Percentiles rank a stretch among this genome's conserved stretches.
These are phyloP conservation scores for Eulemur rubriventer DNA, from an alignment of 2,797 vertebrate species.

Conservation along the genomic window DNA sequence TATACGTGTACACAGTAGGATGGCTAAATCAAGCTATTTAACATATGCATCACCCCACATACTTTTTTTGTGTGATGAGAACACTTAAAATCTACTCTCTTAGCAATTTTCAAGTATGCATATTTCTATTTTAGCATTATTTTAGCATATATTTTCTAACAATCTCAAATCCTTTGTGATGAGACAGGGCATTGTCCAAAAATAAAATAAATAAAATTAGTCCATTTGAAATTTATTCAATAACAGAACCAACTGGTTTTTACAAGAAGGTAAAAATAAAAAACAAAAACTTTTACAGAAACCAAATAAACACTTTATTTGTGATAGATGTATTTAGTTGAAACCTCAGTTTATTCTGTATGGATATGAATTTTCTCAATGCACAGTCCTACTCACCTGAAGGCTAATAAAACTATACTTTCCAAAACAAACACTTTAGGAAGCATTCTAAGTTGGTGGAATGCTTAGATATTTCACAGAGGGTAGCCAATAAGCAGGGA, in stretches of 20 bases:
- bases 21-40: background rate
- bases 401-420: conserved; percentile 28
- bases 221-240: conserved; percentile 10
- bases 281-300: background rate
- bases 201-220: conserved; percentile 33
- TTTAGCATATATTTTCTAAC: conserved; percentile 14
- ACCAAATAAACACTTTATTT: background rate
- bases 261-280: background rate
- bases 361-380: background rate
- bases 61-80: background rate
- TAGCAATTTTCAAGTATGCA: background rate
- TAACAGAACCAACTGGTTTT: background rate
- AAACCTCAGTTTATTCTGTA: conserved; percentile 24
- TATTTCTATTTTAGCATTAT: background rate
- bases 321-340: background rate
- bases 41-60: background rate
- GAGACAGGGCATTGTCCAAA: background rate
- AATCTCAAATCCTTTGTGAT: conserved; percentile 21
- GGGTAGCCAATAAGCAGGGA: background rate
- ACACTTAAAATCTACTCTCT: background rate
- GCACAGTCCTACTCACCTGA: background rate
- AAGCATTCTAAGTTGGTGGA: background rate
- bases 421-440: conserved; percentile 13
- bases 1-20: background rate
- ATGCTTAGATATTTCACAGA: background rate